Conservation (phyloP, 2,113 vertebrate species). For the Cebidichthys violaceus region DNA sequence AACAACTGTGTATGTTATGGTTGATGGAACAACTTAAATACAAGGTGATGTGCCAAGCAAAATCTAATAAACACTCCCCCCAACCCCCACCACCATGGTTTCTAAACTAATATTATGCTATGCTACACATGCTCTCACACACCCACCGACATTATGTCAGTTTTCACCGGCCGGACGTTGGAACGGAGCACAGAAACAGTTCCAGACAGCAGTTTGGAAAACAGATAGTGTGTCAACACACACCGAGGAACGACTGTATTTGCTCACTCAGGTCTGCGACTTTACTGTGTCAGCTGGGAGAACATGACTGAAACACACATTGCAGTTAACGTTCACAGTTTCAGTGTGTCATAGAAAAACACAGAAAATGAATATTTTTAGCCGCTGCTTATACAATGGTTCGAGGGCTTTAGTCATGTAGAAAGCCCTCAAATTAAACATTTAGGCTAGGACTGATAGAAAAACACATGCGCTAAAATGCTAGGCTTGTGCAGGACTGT, state of each 20-base stretch:
- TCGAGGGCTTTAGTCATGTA: constrained; percentile 56
- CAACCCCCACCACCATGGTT: constrained; percentile 62
- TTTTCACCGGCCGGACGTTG: constrained; percentile 59
- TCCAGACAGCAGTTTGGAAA: constrained; percentile 59
- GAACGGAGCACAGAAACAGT: constrained; percentile 65
- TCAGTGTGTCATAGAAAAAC: constrained; percentile 59
- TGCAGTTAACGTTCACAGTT: constrained; percentile 45
- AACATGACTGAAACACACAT: constrained; percentile 44
- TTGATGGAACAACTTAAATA: constrained; percentile 77
- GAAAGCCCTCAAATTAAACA: constrained; percentile 70
- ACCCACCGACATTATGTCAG: constrained; percentile 65
- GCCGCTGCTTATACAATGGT: constrained; percentile 60
- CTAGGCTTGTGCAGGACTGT: neutral
- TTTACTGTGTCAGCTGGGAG: constrained; percentile 47
- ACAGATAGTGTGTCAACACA: constrained; percentile 68
- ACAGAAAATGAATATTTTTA: constrained; percentile 63
- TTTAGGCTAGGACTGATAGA: constrained; percentile 60
- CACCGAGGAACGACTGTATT: constrained; percentile 51
- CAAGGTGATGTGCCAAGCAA: constrained; percentile 75
- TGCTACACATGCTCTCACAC: constrained; percentile 59
- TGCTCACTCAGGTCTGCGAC: constrained; percentile 50
- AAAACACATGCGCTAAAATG: constrained; percentile 47
- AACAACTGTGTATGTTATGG: constrained; percentile 65
- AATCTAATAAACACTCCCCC: constrained; percentile 74
- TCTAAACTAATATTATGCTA: constrained; percentile 76